phyloP scores from a whole-genome alignment of 2,888 invertebrate species.

The Yponomeuta evonymella region DNA sequence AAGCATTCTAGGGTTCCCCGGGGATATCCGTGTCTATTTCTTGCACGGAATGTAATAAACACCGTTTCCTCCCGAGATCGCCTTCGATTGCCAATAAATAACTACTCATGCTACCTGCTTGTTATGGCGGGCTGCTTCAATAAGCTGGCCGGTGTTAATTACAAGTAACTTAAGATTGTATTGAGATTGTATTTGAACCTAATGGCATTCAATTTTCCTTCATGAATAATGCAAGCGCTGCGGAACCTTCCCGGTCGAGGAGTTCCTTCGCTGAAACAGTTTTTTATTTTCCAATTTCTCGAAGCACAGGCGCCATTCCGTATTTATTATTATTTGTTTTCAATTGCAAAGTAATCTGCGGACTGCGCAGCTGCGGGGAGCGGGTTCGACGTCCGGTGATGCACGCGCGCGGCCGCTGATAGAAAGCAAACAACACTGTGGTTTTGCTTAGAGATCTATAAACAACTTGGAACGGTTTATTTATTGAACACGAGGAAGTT shows the following conservation, averaged over 20 bases:
- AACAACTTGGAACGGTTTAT: background rate
- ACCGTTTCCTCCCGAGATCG: background rate
- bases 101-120: background rate
- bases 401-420: conserved; percentile 2
- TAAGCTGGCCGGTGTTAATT: background rate
- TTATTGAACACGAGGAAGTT: background rate
- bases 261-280: conserved; percentile 18
- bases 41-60: conserved; percentile 4
- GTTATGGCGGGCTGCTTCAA: background rate
- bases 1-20: conserved; percentile 9
- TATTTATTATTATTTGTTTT: conserved; percentile 75
- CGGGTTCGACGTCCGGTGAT: background rate
- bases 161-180: background rate
- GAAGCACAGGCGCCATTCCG: conserved; percentile 49
- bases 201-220: conserved; percentile 16
- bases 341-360: conserved; percentile 72
- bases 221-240: conserved; percentile 2
- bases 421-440: background rate
- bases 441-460: background rate
- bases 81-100: background rate
- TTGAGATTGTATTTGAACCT: background rate
- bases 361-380: conserved; percentile 54
- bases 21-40: background rate
- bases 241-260: conserved; percentile 11
- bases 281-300: conserved; percentile 62